Base-by-base conservation (phyloP, 2,797 vertebrate species). In the Aldrovandia affinis region DNA sequence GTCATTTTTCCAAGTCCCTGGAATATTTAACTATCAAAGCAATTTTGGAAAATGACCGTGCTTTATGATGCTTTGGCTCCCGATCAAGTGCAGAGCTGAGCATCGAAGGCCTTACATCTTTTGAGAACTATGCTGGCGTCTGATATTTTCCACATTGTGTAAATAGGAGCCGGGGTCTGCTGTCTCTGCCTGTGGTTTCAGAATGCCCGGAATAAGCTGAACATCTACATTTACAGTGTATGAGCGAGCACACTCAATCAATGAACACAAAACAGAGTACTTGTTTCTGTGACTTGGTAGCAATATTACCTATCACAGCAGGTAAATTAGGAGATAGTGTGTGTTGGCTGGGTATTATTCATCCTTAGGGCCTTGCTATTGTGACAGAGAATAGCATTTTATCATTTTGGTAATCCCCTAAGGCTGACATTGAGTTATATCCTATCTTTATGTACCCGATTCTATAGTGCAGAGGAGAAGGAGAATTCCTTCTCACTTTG, bases 21-120 rank as follows among this genome's bases (percentile, higher is more conserved):
- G 87, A 91, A 88, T 89, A 87, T 92, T 94, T 93, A 88, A 89
- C 92, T 93, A 92, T 93, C 92, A 90, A 91, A 93, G 89, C 89
- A 90, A 87, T 90, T 93, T 89, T 61, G 83, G 86, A 88, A 91
- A 93, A 90, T 73, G 36, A 44, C 80, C 65, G 14, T 85, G 78
- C 57, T 44, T 83, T 92, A 63, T 86, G 87, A 89, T 90, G 78
- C 77, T 89, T 90, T 94, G 92, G 90, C 89, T 86, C 88, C 20
- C 39, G 85, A 90, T 92, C 89, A 91, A 88, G 86, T 22, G 8
- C 14, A 65, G 44, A 54, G 22, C 73, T 54, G 15, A 73, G 57
- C 30, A 75, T 70, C 47, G 59, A 77, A 39, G 77, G 20, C 30
- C 87, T 33, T 6, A 42, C 82, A 80, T 89, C 86, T 86, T 90